Evolutionary conservation across 1,140 invertebrate species (phyloP).

Genomic region (Euschistus heros): DNA sequence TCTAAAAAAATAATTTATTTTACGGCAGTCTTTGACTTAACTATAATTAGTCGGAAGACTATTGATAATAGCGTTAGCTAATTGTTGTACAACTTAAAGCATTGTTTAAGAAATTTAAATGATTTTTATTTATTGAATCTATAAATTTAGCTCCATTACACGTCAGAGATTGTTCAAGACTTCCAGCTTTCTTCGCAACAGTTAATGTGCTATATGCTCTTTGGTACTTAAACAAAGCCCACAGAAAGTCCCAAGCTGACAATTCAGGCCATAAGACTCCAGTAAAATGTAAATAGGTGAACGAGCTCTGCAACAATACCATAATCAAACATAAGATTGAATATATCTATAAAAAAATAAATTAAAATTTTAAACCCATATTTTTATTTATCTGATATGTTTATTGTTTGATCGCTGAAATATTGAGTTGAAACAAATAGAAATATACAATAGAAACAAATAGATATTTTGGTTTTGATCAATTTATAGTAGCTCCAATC

Average conservation of each 20-base stretch:
- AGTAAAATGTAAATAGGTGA: constrained; percentile 63
- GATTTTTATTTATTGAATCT: constrained; percentile 18
- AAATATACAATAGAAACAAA: too few species aligned
- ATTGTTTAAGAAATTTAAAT: constrained; percentile 6
- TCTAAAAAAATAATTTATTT: too few species aligned
- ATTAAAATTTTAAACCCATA: too few species aligned
- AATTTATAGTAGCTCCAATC: too few species aligned
- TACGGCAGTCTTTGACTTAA: too few species aligned
- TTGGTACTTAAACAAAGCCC: constrained; percentile 79
- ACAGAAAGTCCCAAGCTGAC: constrained; percentile 77
- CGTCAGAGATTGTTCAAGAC: not conserved
- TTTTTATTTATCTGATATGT: too few species aligned
- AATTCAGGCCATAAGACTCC: constrained; percentile 90
- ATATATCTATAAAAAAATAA: too few species aligned
- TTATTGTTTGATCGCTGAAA: too few species aligned
- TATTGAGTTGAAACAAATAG: too few species aligned
- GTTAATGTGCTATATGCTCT: constrained; percentile 20
- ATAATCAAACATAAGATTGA: not conserved
- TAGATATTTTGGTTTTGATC: too few species aligned
- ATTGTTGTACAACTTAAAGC: not conserved
- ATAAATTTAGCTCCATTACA: constrained; percentile 23
- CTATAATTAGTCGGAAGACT: too few species aligned
- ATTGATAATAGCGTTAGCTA: too few species aligned
- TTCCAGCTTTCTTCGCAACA: not conserved
- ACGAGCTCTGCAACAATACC: constrained; percentile 46